Evolutionary conservation across 92 coral and sea anemone species (phyloP).

Genomic region (Scolanthus callimorphus): DNA sequence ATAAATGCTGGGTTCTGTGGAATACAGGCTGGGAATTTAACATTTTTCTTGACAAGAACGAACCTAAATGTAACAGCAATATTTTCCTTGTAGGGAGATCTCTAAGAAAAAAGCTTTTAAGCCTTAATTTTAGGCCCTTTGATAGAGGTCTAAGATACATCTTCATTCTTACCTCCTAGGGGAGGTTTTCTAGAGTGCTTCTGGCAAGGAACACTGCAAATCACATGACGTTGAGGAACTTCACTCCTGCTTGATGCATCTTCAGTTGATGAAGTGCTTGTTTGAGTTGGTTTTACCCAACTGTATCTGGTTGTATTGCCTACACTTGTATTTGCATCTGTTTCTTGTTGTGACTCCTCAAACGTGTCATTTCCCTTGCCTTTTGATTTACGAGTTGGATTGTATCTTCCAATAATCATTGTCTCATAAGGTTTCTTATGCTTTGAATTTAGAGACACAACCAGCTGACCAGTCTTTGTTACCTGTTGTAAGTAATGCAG

Average conservation of each 20-base stretch:
- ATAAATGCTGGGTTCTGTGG: too few relatives aligned
- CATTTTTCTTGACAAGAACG: not conserved
- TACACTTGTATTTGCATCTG: not conserved
- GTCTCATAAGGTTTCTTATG: slow-evolving; percentile 97
- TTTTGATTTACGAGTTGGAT: not conserved
- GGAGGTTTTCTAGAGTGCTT: slow-evolving; percentile 95
- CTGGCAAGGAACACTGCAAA: slow-evolving; percentile 90
- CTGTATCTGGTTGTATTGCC: not conserved
- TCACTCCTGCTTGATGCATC: not conserved
- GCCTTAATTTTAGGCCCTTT: too few relatives aligned
- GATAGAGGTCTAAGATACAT: too few relatives aligned
- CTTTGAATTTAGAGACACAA: slow-evolving; percentile 75
- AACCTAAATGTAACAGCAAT: not conserved
- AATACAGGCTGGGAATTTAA: too few relatives aligned
- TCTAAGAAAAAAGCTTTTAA: too few relatives aligned
- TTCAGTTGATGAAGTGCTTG: not conserved
- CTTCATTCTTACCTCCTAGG: slow-evolving; percentile 68
- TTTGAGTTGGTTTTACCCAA: too few relatives aligned
- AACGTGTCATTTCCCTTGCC: not conserved
- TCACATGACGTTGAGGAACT: slow-evolving; percentile 64
- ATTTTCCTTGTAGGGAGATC: too few relatives aligned
- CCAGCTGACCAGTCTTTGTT: slow-evolving; percentile 82
- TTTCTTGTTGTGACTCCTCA: not conserved
- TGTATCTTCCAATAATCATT: slow-evolving; percentile 70
- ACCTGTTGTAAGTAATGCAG: too few relatives aligned